phyloP scores from a whole-genome alignment of 2,888 invertebrate species.

The Drosophila fulvimacula region DNA sequence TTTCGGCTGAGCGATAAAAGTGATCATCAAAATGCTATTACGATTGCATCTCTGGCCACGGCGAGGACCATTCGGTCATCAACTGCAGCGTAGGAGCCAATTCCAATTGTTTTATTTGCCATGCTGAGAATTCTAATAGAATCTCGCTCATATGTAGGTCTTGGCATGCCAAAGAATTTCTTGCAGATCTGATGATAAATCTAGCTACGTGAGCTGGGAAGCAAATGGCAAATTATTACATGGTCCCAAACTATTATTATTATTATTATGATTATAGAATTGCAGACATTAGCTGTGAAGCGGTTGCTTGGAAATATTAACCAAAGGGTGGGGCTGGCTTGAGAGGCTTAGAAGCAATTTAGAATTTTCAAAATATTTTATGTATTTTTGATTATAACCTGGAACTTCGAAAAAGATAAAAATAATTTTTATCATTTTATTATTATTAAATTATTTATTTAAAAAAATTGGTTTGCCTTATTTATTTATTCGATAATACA shows the following conservation, averaged over 20 bases:
- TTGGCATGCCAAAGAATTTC: slow-evolving; percentile 46
- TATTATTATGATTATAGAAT: slow-evolving; percentile 1
- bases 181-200: slow-evolving; percentile 31
- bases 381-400: no score
- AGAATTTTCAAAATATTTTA: no score
- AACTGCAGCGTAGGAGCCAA: slow-evolving; percentile 14
- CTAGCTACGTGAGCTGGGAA: slow-evolving; percentile 7
- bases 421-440: no score
- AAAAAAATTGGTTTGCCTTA: no score
- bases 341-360: no score
- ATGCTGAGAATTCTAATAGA: slow-evolving; percentile 66
- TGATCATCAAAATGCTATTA: slow-evolving; percentile 73
- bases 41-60: slow-evolving; percentile 49
- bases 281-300: background rate
- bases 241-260: slow-evolving; percentile 4
- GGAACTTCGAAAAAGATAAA: no score
- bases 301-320: background rate
- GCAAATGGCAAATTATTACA: slow-evolving; percentile 15
- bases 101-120: slow-evolving; percentile 35
- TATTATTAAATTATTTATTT: no score
- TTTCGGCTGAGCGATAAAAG: slow-evolving; percentile 72
- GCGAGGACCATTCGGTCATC: slow-evolving; percentile 28
- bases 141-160: slow-evolving; percentile 40
- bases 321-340: background rate
- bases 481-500: no score